These are phyloP conservation scores for Meghimatium bilineatum DNA, from an alignment of 2,888 invertebrate species.

Conservation along the genomic window DNA sequence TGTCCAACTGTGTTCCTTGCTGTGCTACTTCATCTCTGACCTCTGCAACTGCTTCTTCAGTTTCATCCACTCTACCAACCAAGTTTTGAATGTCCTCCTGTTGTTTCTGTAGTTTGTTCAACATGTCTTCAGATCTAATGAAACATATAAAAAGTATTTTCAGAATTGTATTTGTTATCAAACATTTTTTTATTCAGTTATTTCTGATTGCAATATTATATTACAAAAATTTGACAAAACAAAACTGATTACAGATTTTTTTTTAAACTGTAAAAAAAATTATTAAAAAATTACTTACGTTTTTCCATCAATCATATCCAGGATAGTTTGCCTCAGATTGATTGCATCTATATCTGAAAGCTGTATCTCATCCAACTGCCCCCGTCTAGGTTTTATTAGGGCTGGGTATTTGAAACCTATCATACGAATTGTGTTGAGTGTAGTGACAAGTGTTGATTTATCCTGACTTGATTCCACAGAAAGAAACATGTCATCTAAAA, in stretches of 20 bases:
- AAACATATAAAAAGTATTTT: constrained; percentile 11
- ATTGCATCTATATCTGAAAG: constrained; percentile 55
- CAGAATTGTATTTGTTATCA: neutral
- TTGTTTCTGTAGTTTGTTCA: constrained; percentile 61
- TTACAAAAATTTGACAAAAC: no score
- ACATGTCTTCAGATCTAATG: constrained; percentile 61
- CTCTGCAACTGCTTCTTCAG: constrained; percentile 58
- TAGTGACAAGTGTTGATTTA: constrained; percentile 37
- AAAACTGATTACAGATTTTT: no score
- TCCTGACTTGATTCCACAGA: constrained; percentile 28
- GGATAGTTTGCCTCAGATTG: constrained; percentile 55
- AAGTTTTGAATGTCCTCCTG: constrained; percentile 61
- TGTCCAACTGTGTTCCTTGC: constrained; percentile 60
- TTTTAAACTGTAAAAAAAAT: no score
- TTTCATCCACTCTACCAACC: constrained; percentile 61
- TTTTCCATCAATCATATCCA: constrained; percentile 67
- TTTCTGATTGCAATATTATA: neutral
- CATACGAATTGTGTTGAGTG: constrained; percentile 52
- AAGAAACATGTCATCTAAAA: constrained; percentile 18
- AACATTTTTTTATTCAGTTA: neutral
- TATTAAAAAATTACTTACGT: constrained; percentile 54
- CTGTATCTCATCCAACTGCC: constrained; percentile 53
- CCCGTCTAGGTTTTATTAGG: constrained; percentile 57
- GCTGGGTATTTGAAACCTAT: constrained; percentile 56
- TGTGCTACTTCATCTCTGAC: constrained; percentile 61